Evolutionary conservation across 2,888 invertebrate species (phyloP).

Genomic region (Amblyteles armatorius): DNA sequence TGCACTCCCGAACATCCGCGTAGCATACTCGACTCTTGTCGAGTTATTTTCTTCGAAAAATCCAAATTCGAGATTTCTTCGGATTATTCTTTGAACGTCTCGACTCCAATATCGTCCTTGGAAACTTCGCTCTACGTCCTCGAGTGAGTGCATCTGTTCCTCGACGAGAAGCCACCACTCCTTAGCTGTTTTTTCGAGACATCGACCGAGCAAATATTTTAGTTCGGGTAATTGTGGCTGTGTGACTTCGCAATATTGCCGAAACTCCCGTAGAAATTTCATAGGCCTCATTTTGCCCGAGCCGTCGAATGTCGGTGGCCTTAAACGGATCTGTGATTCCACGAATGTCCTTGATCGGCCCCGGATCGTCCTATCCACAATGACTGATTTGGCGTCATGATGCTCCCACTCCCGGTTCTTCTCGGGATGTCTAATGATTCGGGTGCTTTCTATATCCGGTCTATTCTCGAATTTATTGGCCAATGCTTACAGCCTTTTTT

Average conservation of each 20-base stretch:
- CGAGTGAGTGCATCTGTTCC: not conserved
- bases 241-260: slow-evolving; percentile 6
- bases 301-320: too few species aligned
- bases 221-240: not conserved
- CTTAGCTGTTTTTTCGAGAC: not conserved
- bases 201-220: slow-evolving; percentile 3
- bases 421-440: not conserved
- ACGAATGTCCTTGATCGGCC: not conserved
- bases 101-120: too few species aligned
- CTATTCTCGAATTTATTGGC: not conserved
- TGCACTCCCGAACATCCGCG: too few species aligned
- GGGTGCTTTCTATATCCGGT: not conserved
- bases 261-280: too few species aligned
- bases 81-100: not conserved
- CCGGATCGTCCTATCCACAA: not conserved
- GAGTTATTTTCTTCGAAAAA: too few species aligned
- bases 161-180: slow-evolving; percentile 13
- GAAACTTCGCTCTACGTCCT: not conserved
- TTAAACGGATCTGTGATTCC: not conserved
- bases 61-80: too few species aligned
- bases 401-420: not conserved
- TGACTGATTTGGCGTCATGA: not conserved
- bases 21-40: too few species aligned
- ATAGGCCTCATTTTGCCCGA: too few species aligned
- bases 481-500: not conserved